Percentiles rank a stretch among this genome's conserved stretches.
These are phyloP conservation scores for Bilobella aurantiaca DNA, from an alignment of 1,140 invertebrate genomes.

Conservation along the genomic window DNA sequence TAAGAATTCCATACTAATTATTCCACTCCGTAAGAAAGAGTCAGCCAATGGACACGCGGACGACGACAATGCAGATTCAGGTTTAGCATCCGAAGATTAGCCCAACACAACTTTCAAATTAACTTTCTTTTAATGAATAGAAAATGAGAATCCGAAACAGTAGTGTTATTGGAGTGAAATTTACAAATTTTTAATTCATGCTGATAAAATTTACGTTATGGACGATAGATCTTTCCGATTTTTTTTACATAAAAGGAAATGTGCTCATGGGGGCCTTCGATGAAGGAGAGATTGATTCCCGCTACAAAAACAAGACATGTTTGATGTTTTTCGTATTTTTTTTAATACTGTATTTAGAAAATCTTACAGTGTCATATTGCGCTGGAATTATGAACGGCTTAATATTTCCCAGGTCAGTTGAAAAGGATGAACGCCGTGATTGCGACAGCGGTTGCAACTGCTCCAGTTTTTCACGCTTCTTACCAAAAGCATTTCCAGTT, in stretches of 20 bases:
- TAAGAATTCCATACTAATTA: slow-evolving; percentile 67
- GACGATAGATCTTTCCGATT: no score
- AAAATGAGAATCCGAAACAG: no score
- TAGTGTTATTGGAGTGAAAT: no score
- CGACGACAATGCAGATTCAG: background rate
- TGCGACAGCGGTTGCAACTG: background rate
- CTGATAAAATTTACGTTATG: no score
- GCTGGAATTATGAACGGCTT: background rate
- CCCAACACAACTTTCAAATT: no score
- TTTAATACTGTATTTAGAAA: no score
- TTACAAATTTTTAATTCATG: no score
- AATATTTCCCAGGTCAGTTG: background rate
- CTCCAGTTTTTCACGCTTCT: background rate
- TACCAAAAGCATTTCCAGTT: background rate
- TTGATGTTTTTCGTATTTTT: no score
- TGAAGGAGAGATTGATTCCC: slow-evolving; percentile 3
- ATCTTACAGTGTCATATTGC: no score
- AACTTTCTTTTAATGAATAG: no score
- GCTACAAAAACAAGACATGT: no score
- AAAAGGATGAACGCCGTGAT: background rate
- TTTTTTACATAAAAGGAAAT: slow-evolving; percentile 17
- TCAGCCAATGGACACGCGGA: background rate
- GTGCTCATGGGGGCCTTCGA: slow-evolving; percentile 10
- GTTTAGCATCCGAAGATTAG: no score
- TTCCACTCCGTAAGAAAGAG: slow-evolving; percentile 43